Evolutionary conservation across 2,888 invertebrate genomes (phyloP), one percentile per base, ranked within the genome.

Genomic region (Tipula vernalis): DNA sequence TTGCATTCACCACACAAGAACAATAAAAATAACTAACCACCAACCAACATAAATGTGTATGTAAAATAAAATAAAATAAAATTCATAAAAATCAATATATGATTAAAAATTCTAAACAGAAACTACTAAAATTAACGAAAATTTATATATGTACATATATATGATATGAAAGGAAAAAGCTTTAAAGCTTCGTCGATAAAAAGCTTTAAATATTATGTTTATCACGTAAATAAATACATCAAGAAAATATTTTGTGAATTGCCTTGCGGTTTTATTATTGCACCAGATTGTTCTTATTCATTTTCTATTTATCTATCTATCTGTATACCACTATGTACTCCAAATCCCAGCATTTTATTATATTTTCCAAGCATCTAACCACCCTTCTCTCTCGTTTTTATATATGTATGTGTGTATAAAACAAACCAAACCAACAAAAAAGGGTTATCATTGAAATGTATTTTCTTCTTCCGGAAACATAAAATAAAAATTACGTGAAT

Each of bases 241-340:
- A 84, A 84, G 41, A 84, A 84, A 84, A 84, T 39, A 84, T 36
- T 39, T 84, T 84, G 39, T 15, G 41, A 39, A 84, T 84, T 84
- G 85, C 85, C 44, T 85, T 85, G 85, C 85, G 85, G 85, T 85
- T 85, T 42, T 85, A 42, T 85, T 85, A 85, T 85, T 85, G 85
- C 85, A 85, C 41, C 85, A 85, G 84, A 84, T 84, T 84, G 84
- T 84, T 39, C 41, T 84, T 84, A 71, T 71, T 71, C 71, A 28
- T 71, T 71, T 71, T 28, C 71, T 71, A 71, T 57, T 8, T 71
- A 71, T 51, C 51, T 71, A 71, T 71, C 71, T 28, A 28, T 12
- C 6, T 12, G n/a, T 51, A 51, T n/a, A 18, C 71, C 71, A 71
- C 51, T 28, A 71, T 28, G 28, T 57, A 15, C 12, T n/a, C 71